These are phyloP conservation scores for Cephalopholis sonnerati DNA, from an alignment of 2,113 vertebrate species.

Conservation along the genomic window DNA sequence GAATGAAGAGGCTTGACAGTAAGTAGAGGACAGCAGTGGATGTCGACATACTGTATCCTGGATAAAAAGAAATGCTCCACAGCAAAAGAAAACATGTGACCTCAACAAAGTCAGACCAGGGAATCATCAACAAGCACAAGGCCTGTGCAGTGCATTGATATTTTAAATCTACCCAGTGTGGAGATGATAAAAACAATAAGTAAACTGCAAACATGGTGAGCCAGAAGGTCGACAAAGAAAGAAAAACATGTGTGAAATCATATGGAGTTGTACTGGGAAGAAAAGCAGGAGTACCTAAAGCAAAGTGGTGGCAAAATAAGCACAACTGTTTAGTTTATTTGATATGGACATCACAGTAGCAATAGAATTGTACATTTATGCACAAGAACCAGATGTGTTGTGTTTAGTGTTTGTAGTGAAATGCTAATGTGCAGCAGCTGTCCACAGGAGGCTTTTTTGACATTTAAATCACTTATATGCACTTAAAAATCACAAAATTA, in stretches of 20 bases:
- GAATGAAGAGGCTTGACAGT: background rate
- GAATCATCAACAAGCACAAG: background rate
- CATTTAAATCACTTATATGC: background rate
- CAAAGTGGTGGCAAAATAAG: background rate
- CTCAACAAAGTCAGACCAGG: background rate
- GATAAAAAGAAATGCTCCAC: background rate
- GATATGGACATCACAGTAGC: no score
- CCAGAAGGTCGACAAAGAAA: background rate
- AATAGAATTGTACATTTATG: no score
- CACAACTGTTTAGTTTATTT: background rate
- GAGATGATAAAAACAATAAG: background rate
- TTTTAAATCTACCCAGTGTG: background rate
- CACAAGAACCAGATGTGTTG: no score
- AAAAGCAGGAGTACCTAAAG: background rate
- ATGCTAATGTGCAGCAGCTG: no score
- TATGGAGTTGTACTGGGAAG: background rate
- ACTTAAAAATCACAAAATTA: no score
- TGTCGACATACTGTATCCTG: background rate
- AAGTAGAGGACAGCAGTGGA: background rate
- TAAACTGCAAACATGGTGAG: background rate
- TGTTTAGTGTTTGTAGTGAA: no score
- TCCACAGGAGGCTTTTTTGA: background rate
- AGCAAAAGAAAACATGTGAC: slow-evolving; percentile 2
- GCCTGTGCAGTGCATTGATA: background rate
- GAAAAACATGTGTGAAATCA: background rate